These are phyloP conservation scores for Onychorhynchus coronatus DNA, from an alignment of 2,113 vertebrate genomes.

Conservation along the genomic window DNA sequence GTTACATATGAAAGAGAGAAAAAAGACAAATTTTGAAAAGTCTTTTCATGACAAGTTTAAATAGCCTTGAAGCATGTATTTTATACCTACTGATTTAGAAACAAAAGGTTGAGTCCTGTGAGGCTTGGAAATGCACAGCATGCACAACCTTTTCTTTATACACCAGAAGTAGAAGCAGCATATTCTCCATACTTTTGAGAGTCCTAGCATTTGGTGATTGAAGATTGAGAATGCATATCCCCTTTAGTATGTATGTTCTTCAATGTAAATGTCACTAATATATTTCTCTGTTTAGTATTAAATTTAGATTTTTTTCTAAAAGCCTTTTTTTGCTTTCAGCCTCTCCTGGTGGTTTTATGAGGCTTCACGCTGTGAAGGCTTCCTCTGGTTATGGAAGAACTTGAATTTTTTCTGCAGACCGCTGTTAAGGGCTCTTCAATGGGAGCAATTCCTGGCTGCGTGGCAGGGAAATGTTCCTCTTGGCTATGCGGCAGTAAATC, in stretches of 20 bases:
- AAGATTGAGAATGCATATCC: background rate
- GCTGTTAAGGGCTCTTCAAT: background rate
- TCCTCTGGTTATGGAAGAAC: background rate
- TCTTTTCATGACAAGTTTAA: background rate
- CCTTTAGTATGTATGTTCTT: background rate
- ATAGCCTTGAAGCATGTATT: background rate
- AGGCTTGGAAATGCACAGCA: background rate
- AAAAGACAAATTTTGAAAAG: background rate
- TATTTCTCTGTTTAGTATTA: background rate
- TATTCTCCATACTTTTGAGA: background rate
- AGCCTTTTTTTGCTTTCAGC: background rate
- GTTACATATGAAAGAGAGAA: background rate
- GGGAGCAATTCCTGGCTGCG: background rate
- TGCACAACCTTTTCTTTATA: background rate
- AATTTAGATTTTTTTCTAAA: background rate
- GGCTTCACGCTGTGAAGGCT: background rate
- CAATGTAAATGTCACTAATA: background rate
- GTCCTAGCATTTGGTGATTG: background rate
- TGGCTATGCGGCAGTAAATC: background rate
- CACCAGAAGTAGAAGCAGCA: background rate
- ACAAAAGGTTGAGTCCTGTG: background rate
- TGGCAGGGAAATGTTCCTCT: background rate
- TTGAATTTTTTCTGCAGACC: background rate
- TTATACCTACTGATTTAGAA: background rate
- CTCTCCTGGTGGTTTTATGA: background rate